These are phyloP conservation scores for Pangasianodon gigas DNA, from an alignment of 2,113 vertebrate species.

Conservation along the genomic window DNA sequence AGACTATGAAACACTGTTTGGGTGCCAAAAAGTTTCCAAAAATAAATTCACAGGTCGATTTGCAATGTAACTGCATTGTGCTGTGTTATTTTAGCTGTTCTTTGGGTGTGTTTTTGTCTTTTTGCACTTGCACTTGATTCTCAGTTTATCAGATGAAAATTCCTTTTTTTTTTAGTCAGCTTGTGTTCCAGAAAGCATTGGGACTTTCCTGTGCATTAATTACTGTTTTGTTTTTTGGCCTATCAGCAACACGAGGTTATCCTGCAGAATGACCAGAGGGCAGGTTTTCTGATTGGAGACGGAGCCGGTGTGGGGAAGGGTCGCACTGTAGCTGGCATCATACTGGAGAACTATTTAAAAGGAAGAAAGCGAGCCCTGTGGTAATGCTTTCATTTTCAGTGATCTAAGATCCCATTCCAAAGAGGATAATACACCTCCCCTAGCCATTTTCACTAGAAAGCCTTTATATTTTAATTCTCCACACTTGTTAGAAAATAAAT, in stretches of 20 bases:
- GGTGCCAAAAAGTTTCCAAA: not conserved
- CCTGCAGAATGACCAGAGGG: slow-evolving; percentile 88
- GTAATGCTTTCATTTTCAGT: slow-evolving; percentile 66
- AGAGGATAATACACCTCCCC: not conserved
- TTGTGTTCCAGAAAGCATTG: not conserved
- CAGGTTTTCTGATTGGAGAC: slow-evolving; percentile 94
- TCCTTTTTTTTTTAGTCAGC: not conserved
- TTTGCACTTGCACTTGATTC: not conserved
- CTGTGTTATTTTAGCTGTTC: not conserved
- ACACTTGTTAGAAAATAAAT: not conserved
- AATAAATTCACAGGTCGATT: not conserved
- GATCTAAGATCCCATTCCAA: not conserved
- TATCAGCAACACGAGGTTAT: slow-evolving; percentile 95
- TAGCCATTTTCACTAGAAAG: not conserved
- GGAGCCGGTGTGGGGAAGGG: slow-evolving; percentile 96
- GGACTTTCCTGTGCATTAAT: not conserved
- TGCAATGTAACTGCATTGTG: not conserved
- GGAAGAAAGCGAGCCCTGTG: slow-evolving; percentile 93
- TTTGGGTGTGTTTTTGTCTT: not conserved
- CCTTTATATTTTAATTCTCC: not conserved
- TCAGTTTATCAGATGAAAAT: not conserved
- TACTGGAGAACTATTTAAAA: slow-evolving; percentile 89
- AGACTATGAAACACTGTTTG: not conserved
- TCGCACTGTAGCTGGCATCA: slow-evolving; percentile 92
- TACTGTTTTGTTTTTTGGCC: not conserved